phyloP scores from a whole-genome alignment of 2,888 invertebrate genomes.

The Pyrrhosoma nymphula region DNA sequence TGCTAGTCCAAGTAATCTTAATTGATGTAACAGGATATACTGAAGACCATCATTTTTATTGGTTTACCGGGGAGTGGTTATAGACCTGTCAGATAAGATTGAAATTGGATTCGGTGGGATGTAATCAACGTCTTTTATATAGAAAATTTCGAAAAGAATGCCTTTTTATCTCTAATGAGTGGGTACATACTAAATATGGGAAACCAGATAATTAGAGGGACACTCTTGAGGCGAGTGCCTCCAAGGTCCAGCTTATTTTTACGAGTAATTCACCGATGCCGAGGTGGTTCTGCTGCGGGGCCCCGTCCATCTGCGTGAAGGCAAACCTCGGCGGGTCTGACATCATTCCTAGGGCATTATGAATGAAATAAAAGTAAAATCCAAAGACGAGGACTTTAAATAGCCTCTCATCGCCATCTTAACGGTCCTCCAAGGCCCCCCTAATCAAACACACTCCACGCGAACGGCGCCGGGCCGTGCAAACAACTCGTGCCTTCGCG shows the following conservation, averaged over 20 bases:
- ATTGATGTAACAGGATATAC: too few relatives aligned
- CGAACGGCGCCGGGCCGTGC: background rate
- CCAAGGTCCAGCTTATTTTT: background rate
- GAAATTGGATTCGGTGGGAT: too few relatives aligned
- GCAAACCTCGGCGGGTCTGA: background rate
- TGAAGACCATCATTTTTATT: too few relatives aligned
- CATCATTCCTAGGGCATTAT: background rate
- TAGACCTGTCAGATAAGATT: too few relatives aligned
- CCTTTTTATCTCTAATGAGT: too few relatives aligned
- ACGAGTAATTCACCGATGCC: background rate
- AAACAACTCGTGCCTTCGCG: background rate
- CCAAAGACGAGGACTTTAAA: conserved; percentile 23
- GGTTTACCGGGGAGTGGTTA: too few relatives aligned
- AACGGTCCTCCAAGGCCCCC: conserved; percentile 30
- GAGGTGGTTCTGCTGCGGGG: background rate
- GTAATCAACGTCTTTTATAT: too few relatives aligned
- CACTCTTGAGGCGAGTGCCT: too few relatives aligned
- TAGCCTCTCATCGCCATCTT: background rate
- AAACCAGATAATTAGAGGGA: too few relatives aligned
- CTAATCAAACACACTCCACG: conserved; percentile 34
- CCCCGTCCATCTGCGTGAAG: background rate
- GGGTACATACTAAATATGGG: too few relatives aligned
- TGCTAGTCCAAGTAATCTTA: too few relatives aligned
- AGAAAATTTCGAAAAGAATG: too few relatives aligned
- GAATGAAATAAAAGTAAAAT: conserved; percentile 29